These are phyloP conservation scores for Sitodiplosis mosellana DNA, from an alignment of 1,140 invertebrate species.

Conservation along the genomic window DNA sequence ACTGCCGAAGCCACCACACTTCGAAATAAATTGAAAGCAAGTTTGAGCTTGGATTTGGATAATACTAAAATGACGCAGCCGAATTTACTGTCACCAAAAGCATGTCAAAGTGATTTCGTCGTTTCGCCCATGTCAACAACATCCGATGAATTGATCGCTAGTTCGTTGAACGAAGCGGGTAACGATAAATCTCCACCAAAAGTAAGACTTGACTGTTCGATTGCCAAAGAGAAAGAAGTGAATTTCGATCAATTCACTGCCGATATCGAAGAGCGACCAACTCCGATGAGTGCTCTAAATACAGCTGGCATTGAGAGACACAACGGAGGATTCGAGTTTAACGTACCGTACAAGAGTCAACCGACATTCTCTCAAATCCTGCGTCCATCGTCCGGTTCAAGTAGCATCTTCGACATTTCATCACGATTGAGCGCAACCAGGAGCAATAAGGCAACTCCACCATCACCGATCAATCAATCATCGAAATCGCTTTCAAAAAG, in stretches of 20 bases:
- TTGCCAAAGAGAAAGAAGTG: not conserved
- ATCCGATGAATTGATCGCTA: slow-evolving; percentile 11
- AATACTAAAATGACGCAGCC: no score
- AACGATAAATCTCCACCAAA: not conserved
- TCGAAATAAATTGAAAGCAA: not conserved
- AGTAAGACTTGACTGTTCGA: not conserved
- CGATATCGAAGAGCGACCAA: not conserved
- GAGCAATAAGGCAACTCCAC: not conserved
- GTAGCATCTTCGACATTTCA: not conserved
- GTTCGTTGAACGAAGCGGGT: not conserved
- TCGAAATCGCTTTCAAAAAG: not conserved
- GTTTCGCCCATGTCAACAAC: slow-evolving; percentile 20
- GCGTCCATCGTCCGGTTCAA: not conserved
- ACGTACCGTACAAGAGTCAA: not conserved
- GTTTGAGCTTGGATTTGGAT: no score
- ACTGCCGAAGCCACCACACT: not conserved
- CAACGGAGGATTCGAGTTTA: not conserved
- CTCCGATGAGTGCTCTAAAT: slow-evolving; percentile 7
- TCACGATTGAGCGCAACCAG: no score
- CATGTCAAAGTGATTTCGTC: not conserved
- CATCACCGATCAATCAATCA: not conserved
- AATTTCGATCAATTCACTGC: no score
- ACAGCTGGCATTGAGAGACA: slow-evolving; percentile 1
- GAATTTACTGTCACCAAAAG: no score
- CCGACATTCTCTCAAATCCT: not conserved